Conservation (phyloP, 35 echinoderm and acorn worm species). For the Apostichopus californicus region DNA sequence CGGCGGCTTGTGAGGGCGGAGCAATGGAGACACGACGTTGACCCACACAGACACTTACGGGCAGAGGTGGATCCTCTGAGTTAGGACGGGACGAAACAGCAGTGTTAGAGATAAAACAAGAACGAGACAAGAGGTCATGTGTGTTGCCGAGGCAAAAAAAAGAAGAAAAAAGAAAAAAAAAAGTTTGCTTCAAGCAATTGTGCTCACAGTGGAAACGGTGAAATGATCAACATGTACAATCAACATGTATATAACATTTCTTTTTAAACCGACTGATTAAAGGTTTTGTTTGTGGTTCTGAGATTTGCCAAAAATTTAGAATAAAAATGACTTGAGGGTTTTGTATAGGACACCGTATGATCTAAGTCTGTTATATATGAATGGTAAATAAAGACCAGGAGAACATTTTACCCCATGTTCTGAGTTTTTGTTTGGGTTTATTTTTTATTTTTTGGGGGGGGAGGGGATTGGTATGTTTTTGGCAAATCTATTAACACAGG, state of each 20-base stretch:
- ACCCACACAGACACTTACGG: conserved; percentile 84
- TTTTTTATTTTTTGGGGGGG: too few species aligned
- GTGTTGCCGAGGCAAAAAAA: conserved; percentile 25
- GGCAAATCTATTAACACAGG: too few species aligned
- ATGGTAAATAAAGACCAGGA: neutral
- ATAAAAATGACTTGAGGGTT: too few species aligned
- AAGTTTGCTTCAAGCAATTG: conserved; percentile 39
- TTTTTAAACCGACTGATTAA: neutral
- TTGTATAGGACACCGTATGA: neutral
- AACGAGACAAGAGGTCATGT: conserved; percentile 37
- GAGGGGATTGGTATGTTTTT: too few species aligned
- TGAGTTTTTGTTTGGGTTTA: neutral
- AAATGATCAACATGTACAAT: conserved; percentile 27
- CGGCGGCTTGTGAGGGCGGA: conserved; percentile 72
- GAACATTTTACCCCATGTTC: neutral
- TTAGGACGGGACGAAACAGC: conserved; percentile 45
- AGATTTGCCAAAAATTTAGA: too few species aligned
- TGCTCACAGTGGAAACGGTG: conserved; percentile 49
- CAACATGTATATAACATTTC: conserved; percentile 27
- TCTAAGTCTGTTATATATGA: neutral
- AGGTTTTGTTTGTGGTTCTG: too few species aligned
- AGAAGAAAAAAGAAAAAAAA: neutral
- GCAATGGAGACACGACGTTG: conserved; percentile 96
- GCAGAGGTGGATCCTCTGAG: conserved; percentile 87
- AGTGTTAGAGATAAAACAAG: conserved; percentile 60